Evolutionary conservation across 2,888 invertebrate genomes (phyloP).

Genomic region (Dione juno): DNA sequence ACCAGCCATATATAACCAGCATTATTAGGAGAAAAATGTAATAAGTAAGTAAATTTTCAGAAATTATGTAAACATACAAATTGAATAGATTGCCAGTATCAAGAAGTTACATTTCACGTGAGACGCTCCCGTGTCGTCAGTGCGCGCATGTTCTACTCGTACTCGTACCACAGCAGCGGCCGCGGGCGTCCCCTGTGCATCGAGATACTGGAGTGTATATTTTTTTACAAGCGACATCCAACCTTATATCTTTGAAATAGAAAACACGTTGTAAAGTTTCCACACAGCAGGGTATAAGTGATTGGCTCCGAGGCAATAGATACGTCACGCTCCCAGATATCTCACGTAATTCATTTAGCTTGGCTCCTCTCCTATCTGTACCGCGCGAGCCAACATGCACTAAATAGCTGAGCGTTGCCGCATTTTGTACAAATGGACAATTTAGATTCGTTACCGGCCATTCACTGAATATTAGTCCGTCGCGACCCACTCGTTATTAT

Average conservation of each 20-base stretch:
- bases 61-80: background rate
- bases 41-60: background rate
- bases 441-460: conserved; percentile 22
- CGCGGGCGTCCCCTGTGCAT: conserved; percentile 17
- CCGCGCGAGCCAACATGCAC: background rate
- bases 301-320: conserved; percentile 35
- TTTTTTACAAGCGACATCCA: background rate
- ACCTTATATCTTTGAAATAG: conserved; percentile 4
- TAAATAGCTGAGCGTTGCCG: conserved; percentile 12
- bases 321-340: conserved; percentile 34
- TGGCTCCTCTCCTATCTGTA: conserved; percentile 26
- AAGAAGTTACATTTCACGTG: background rate
- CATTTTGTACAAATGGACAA: conserved; percentile 21
- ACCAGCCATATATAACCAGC: too few species aligned
- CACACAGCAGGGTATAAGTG: conserved; percentile 14
- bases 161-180: conserved; percentile 8
- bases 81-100: background rate
- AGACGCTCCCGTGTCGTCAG: background rate
- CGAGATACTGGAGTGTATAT: background rate
- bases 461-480: conserved; percentile 13
- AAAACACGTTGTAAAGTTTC: background rate
- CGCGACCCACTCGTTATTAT: background rate
- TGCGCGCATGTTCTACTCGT: background rate
- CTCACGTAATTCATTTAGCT: conserved; percentile 37
- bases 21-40: background rate